phyloP scores from a whole-genome alignment of 1,140 invertebrate genomes.

The Diabrotica virgifera region DNA sequence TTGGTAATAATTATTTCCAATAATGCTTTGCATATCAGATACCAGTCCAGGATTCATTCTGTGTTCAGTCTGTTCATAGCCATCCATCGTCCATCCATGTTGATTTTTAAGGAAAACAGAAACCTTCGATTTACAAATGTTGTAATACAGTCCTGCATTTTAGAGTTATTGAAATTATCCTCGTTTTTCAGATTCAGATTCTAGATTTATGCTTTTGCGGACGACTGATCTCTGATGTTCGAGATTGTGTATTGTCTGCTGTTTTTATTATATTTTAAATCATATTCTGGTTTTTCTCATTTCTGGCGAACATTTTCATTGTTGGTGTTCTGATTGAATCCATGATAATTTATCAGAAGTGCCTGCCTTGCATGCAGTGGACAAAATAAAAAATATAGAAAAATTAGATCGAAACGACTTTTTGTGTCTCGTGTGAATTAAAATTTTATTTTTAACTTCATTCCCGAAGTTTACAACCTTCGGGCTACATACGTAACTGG shows the following conservation, averaged over 20 bases:
- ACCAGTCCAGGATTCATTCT: no score
- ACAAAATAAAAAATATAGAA: no score
- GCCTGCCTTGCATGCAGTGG: constrained; percentile 22
- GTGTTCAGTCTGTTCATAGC: no score
- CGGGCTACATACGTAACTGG: no score
- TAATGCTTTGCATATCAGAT: no score
- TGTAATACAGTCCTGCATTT: background rate
- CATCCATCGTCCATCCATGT: no score
- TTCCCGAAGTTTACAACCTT: no score
- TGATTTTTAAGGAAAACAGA: background rate
- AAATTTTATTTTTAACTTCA: no score
- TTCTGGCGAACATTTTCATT: constrained; percentile 23
- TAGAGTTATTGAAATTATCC: constrained; percentile 36
- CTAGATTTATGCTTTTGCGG: constrained; percentile 33
- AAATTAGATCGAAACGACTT: no score
- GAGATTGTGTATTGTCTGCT: constrained; percentile 25
- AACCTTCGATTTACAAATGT: background rate
- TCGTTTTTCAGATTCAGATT: constrained; percentile 34
- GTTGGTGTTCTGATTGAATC: constrained; percentile 21
- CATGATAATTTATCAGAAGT: constrained; percentile 40
- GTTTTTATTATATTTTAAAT: constrained; percentile 17
- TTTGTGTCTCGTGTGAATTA: no score
- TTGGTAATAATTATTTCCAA: no score
- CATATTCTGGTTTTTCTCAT: constrained; percentile 6
- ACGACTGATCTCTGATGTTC: constrained; percentile 28